Conservation (phyloP, 1,140 invertebrate genomes). For the Drosophila ficusphila region DNA sequence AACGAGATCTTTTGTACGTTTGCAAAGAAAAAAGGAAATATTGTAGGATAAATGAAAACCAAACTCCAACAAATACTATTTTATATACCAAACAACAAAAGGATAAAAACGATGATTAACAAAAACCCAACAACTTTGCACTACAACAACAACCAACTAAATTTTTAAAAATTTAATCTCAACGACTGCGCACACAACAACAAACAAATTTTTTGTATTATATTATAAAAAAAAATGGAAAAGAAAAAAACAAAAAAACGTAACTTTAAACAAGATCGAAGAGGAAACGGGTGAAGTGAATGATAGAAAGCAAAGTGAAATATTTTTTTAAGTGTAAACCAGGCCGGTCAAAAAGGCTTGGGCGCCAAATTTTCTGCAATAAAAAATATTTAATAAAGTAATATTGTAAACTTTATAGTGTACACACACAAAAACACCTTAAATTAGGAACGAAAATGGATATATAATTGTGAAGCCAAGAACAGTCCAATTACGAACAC, state of each 20-base stretch:
- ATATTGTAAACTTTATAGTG: constrained; percentile 63
- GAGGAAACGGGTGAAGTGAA: constrained; percentile 11
- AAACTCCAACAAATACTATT: constrained; percentile 34
- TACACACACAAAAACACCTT: constrained; percentile 33
- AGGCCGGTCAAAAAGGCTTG: constrained; percentile 56
- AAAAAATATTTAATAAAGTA: constrained; percentile 47
- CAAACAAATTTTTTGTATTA: constrained; percentile 79
- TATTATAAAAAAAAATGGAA: constrained; percentile 44
- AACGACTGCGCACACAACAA: constrained; percentile 79
- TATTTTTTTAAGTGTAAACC: constrained; percentile 76
- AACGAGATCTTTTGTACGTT: constrained; percentile 58
- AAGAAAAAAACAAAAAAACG: constrained; percentile 22
- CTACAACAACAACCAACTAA: constrained; percentile 45
- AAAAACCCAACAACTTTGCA: constrained; percentile 43
- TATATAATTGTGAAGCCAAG: constrained; percentile 9
- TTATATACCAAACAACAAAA: constrained; percentile 46
- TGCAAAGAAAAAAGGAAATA: constrained; percentile 19
- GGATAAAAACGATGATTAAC: constrained; percentile 23
- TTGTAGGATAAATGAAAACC: constrained; percentile 27
- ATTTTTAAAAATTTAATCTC: constrained; percentile 62
- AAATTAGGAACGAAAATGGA: constrained; percentile 9
- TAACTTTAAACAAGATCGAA: constrained; percentile 39
- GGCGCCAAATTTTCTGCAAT: constrained; percentile 79
- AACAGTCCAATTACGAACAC: constrained; percentile 29
- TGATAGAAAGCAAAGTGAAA: constrained; percentile 55